phyloP scores from a whole-genome alignment of 2,113 vertebrate species.

The Oxyura jamaicensis region DNA sequence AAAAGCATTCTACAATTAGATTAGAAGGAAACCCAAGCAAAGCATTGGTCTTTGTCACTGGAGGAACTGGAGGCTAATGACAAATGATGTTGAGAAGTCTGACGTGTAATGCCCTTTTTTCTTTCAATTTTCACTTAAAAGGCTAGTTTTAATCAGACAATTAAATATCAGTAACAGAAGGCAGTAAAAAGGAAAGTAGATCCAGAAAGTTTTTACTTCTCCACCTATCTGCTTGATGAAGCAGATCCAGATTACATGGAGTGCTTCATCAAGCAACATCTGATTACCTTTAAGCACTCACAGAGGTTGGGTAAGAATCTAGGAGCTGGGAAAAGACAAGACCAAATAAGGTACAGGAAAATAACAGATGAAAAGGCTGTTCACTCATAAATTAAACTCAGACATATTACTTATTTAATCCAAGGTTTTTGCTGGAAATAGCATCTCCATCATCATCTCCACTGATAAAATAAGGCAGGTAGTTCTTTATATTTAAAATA shows the following conservation, averaged over 20 bases:
- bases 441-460: background rate
- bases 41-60: background rate
- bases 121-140: conserved; percentile 4
- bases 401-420: background rate
- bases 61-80: background rate
- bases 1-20: background rate
- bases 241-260: background rate
- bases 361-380: background rate
- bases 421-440: background rate
- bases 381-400: background rate
- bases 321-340: background rate
- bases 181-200: background rate
- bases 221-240: background rate
- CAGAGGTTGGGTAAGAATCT: background rate
- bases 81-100: background rate
- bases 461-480: background rate
- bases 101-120: background rate
- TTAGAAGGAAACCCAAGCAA: background rate
- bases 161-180: background rate
- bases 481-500: background rate
- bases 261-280: background rate
- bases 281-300: background rate
- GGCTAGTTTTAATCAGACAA: background rate
- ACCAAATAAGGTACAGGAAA: background rate
- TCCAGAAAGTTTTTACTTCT: background rate